Percentiles rank a stretch among this genome's conserved stretches.
Conservation (phyloP, 2,113 vertebrate genomes). For the Nothoprocta pentlandii region DNA sequence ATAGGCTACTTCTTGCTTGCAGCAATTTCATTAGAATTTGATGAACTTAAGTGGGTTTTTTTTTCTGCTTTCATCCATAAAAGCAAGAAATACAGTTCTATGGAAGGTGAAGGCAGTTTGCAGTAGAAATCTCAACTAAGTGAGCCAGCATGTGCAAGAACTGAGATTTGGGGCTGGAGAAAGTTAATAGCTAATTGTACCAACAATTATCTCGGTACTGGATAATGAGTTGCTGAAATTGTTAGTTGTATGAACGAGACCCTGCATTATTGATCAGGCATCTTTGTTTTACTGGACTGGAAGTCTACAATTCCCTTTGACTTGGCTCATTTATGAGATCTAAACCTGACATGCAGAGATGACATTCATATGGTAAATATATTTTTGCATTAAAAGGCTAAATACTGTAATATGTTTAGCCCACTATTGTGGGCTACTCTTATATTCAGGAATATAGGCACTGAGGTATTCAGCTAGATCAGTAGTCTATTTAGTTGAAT, state of each 20-base stretch:
- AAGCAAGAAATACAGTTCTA: not conserved
- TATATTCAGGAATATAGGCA: not conserved
- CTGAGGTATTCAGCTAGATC: not conserved
- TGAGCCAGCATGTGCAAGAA: not conserved
- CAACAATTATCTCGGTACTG: constrained; percentile 53
- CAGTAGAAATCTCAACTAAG: not conserved
- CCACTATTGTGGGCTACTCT: not conserved
- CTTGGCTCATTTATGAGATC: not conserved
- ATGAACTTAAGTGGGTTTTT: not conserved
- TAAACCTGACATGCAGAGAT: not conserved
- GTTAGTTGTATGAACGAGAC: constrained; percentile 50
- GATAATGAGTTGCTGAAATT: constrained; percentile 49
- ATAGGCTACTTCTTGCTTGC: not conserved
- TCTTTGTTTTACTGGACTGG: constrained; percentile 41
- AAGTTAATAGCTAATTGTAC: constrained; percentile 44
- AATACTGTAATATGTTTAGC: not conserved
- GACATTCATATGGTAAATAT: not conserved
- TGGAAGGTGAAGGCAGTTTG: not conserved
- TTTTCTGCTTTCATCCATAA: not conserved
- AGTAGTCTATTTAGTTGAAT: not conserved
- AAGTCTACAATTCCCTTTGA: constrained; percentile 23
- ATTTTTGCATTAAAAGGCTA: not conserved
- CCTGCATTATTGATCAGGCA: constrained; percentile 74
- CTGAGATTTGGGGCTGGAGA: constrained; percentile 35
- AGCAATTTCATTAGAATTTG: not conserved